Base-by-base conservation (phyloP, 2,888 invertebrate genomes). In the Malacosoma neustria region DNA sequence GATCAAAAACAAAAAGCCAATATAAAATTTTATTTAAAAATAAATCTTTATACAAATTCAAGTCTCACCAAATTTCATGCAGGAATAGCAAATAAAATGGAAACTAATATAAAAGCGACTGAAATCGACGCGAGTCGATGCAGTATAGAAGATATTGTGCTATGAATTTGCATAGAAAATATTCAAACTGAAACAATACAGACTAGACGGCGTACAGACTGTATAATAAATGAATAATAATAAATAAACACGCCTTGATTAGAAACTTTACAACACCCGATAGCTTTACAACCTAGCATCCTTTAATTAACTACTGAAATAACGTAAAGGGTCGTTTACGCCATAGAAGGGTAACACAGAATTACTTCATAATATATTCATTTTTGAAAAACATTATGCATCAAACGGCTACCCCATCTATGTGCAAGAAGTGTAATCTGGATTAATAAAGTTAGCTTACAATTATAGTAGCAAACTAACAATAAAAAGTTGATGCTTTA, bases 121-220 rank as follows among this genome's bases (percentile, higher is more conserved):
- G 33, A 12, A 52, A 54, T 54, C 47, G 43, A 54, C 59, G 53
- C 54, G 55, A 51, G 54, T 53, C 47, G 43, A 54, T 60, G 53
- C 54, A 55, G 47, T 59, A 53, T 49, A 55, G 57, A 60, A 58
- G 57, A 57, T 61, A 54, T 59, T 51, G 54, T 39, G 51, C 46
- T 42, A 48, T 50, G 54, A 48, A 72, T 80, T 76, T 76, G 73
- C 73, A 76, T 75, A 49, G 55, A 65, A 57, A 65, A 68, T 64
- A 65, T 69, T 58, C 57, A 46, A 49, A 60, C 58, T 63, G 59
- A 63, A 71, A 70, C 66, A 70, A 68, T 62, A 60, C 45, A 40
- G 59, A 58, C 61, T 60, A 65, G 66, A 62, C 61, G 51, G 45
- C 40, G 48, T 58, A 57, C 61, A 56, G 54, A 65, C 54, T 58